Evolutionary conservation across 2,113 vertebrate genomes (phyloP).

Genomic region (Sorex araneus): DNA sequence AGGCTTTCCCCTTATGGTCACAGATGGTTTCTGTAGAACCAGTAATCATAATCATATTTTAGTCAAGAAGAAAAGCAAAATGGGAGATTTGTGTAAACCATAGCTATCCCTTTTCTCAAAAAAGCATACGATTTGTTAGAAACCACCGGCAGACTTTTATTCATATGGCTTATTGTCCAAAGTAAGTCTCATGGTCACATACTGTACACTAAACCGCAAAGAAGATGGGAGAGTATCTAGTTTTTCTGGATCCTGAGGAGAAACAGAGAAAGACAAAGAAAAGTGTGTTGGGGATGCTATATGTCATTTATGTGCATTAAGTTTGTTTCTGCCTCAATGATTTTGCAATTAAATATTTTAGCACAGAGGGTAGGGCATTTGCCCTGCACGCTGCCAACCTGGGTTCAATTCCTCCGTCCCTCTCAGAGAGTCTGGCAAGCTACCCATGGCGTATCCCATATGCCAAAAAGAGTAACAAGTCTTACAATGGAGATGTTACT

Average conservation of each 20-base stretch:
- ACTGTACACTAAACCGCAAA: neutral
- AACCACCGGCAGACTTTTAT: neutral
- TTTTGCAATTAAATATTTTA: no score
- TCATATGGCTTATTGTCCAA: neutral
- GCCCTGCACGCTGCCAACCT: no score
- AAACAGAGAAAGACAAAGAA: neutral
- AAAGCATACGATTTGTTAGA: neutral
- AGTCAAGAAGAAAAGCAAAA: conserved; percentile 4
- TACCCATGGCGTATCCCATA: no score
- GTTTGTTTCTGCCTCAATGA: neutral
- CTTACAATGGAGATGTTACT: no score
- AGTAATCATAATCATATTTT: neutral
- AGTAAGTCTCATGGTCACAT: neutral
- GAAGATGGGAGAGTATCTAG: neutral
- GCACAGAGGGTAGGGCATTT: no score
- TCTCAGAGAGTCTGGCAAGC: no score
- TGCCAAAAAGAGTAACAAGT: no score
- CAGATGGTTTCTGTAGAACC: neutral
- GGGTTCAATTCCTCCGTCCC: no score
- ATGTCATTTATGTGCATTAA: neutral
- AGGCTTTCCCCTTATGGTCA: conserved; percentile 11
- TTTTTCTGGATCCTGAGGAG: neutral
- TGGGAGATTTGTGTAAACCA: neutral
- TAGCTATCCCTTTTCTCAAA: neutral
- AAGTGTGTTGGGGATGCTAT: neutral